phyloP scores from a whole-genome alignment of 2,113 vertebrate genomes.

The Ophiodon elongatus region DNA sequence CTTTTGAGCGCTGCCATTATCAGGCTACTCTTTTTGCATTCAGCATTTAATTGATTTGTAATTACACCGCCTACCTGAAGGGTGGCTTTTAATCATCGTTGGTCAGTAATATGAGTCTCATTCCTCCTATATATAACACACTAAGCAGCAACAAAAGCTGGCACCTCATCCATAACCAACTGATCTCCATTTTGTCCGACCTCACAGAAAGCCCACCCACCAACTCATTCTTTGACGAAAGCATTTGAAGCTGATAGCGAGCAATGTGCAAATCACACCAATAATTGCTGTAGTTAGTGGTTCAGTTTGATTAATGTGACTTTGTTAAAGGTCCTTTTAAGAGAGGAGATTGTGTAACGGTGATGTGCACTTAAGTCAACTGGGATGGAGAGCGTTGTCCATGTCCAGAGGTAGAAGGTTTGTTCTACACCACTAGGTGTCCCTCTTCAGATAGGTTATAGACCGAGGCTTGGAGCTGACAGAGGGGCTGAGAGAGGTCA shows the following conservation, averaged over 20 bases:
- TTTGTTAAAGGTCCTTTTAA: constrained; percentile 57
- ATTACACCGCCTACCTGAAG: constrained; percentile 66
- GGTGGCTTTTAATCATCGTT: constrained; percentile 71
- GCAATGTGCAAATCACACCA: constrained; percentile 59
- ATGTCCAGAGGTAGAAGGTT: constrained; percentile 12
- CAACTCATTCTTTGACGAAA: constrained; percentile 21
- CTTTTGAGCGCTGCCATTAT: constrained; percentile 41
- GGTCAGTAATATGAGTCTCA: constrained; percentile 61
- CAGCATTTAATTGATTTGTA: constrained; percentile 74
- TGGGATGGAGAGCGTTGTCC: constrained; percentile 8
- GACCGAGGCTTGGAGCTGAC: constrained; percentile 30
- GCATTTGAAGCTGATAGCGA: constrained; percentile 46
- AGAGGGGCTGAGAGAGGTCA: constrained; percentile 58
- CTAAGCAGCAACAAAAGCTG: constrained; percentile 44
- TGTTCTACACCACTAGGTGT: constrained; percentile 77
- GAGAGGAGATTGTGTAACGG: constrained; percentile 33
- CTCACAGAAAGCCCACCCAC: constrained; percentile 1
- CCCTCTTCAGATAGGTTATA: constrained; percentile 74
- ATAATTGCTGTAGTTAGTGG: constrained; percentile 66
- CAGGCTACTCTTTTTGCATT: constrained; percentile 36
- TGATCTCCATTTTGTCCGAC: constrained; percentile 53
- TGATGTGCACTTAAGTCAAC: constrained; percentile 40
- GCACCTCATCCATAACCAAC: constrained; percentile 66
- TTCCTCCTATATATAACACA: constrained; percentile 46
- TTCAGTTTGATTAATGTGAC: constrained; percentile 71